Evolutionary conservation across 2,113 vertebrate genomes (phyloP).

Genomic region (Tragelaphus buxtoni): DNA sequence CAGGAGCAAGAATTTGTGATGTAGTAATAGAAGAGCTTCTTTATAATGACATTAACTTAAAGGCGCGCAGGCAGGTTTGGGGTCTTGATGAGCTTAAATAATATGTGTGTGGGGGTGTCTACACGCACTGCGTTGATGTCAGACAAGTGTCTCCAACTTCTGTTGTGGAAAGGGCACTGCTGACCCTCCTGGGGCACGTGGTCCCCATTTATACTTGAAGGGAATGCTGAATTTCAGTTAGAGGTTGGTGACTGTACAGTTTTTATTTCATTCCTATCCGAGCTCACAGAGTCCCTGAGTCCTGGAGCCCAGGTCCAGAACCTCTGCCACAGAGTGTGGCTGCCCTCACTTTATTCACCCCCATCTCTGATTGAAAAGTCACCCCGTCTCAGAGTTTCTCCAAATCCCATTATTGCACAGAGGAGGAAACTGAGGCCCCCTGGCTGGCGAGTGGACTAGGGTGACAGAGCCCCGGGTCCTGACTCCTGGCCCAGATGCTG

Average conservation of each 20-base stretch:
- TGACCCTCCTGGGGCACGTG: accelerated
- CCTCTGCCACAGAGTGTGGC: not conserved
- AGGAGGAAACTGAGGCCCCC: not conserved
- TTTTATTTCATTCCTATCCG: not conserved
- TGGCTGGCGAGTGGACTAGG: not conserved
- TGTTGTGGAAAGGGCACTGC: not conserved
- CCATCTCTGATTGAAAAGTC: not conserved
- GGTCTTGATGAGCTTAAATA: not conserved
- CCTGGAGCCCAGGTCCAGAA: not conserved
- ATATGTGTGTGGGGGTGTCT: not conserved
- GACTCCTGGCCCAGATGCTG: not conserved
- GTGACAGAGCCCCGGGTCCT: not conserved
- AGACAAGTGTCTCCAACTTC: not conserved
- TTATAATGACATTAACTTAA: not conserved
- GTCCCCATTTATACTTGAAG: not conserved
- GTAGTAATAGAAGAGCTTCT: not conserved
- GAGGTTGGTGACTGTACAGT: not conserved
- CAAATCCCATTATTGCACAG: not conserved
- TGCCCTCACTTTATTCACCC: not conserved
- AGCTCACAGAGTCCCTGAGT: not conserved
- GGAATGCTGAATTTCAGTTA: not conserved
- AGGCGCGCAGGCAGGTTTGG: not conserved
- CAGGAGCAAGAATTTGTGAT: not conserved
- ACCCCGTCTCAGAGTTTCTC: not conserved
- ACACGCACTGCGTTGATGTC: not conserved